Percentiles rank a stretch among this genome's conserved stretches.
Conservation (phyloP, 2,797 vertebrate species). For the Paratrypauchen microcephalus region DNA sequence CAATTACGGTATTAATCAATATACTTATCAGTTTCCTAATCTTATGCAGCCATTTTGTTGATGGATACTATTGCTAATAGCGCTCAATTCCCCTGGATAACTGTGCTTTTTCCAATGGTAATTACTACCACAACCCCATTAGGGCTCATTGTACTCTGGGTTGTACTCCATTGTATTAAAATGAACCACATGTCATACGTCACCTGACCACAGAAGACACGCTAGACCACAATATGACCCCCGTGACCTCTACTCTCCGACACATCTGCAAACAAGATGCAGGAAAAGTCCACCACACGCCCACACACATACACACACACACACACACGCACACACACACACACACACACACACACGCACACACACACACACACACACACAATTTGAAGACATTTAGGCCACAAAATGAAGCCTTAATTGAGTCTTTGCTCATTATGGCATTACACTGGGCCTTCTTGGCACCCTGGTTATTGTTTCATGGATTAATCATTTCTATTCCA, state of each 20-base stretch:
- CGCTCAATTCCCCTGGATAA: conserved; percentile 22
- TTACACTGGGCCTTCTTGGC: conserved; percentile 70
- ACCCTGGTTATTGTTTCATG: conserved; percentile 72
- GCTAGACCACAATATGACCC: conserved; percentile 50
- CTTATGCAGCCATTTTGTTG: neutral
- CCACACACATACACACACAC: conserved; percentile 1
- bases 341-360: neutral
- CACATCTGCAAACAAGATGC: conserved; percentile 26
- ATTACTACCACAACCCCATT: conserved; percentile 31
- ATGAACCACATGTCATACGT: conserved; percentile 34
- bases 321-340: conserved; percentile 11
- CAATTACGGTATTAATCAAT: neutral
- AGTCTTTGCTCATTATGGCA: conserved; percentile 75
- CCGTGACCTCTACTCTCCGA: conserved; percentile 25
- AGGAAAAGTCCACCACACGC: neutral
- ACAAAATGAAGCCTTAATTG: conserved; percentile 71
- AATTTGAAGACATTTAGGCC: conserved; percentile 57
- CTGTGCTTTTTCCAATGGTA: conserved; percentile 35
- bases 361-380: neutral
- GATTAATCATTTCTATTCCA: conserved; percentile 74
- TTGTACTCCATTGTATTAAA: conserved; percentile 17
- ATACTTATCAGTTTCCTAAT: neutral
- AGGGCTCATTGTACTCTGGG: conserved; percentile 10
- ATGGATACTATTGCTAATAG: conserved; percentile 26
- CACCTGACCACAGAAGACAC: conserved; percentile 49